Evolutionary conservation across 2,113 vertebrate species (phyloP).

Genomic region (Lepus europaeus): DNA sequence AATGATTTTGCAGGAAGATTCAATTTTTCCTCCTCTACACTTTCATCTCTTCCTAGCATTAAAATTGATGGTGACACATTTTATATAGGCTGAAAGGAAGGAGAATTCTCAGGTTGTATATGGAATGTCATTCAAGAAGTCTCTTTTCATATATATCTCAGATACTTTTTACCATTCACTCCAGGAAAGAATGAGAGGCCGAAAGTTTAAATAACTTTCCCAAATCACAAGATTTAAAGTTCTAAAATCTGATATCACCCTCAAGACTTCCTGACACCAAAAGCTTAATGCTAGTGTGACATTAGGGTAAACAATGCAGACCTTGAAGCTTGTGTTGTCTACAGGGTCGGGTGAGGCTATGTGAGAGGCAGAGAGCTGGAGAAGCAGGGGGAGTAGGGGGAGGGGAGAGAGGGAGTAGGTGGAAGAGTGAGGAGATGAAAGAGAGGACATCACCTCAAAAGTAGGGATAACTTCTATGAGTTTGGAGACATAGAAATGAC

Average conservation of each 20-base stretch:
- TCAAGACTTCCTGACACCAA: not conserved
- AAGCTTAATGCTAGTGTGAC: not conserved
- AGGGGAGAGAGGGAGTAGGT: too few species aligned
- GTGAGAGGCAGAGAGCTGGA: not conserved
- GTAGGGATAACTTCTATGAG: not conserved
- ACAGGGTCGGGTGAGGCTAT: not conserved
- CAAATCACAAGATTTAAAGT: not conserved
- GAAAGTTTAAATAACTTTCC: not conserved
- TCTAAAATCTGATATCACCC: not conserved
- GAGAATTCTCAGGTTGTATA: not conserved
- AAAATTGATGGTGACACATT: constrained; percentile 21
- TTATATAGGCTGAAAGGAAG: constrained; percentile 17
- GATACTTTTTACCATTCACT: not conserved
- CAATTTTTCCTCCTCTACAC: not conserved
- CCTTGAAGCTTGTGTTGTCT: not conserved
- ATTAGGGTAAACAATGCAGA: not conserved
- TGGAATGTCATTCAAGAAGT: not conserved
- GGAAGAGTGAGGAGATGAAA: fast-evolving
- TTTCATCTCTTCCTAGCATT: not conserved
- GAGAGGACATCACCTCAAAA: not conserved
- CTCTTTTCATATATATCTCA: not conserved
- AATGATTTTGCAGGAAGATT: constrained; percentile 25
- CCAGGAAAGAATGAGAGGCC: not conserved
- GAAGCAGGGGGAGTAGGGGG: fast-evolving
- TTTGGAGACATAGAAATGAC: not conserved